Evolutionary conservation across 1,140 invertebrate species (phyloP).

Genomic region (Aphaenogaster floridana): DNA sequence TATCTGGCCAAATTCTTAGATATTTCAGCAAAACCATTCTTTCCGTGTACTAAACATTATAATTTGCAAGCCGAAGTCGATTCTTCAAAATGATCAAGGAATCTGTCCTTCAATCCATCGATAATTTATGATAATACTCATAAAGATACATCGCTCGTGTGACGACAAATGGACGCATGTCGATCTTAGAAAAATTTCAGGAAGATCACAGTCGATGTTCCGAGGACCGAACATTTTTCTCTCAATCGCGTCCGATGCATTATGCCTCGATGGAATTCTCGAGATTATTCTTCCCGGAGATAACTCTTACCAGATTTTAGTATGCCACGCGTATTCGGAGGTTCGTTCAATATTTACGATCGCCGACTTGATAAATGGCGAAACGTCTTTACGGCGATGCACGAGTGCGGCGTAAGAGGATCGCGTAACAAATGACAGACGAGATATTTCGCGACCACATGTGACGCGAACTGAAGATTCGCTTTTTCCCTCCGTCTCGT

Average conservation of each 20-base stretch:
- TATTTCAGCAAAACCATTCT: too few relatives aligned
- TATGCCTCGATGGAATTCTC: neutral
- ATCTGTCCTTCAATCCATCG: neutral
- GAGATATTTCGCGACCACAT: slow-evolving; percentile 29
- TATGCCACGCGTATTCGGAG: neutral
- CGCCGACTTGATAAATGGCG: slow-evolving; percentile 50
- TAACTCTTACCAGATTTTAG: slow-evolving; percentile 36
- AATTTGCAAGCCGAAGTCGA: neutral
- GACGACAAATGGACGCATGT: neutral
- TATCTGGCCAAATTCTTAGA: too few relatives aligned
- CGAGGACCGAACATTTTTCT: slow-evolving; percentile 19
- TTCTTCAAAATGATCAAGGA: neutral
- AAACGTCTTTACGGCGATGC: slow-evolving; percentile 59
- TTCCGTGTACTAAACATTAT: neutral
- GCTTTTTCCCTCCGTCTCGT: slow-evolving; percentile 30
- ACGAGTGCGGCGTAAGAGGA: slow-evolving; percentile 28
- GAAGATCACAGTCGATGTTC: neutral
- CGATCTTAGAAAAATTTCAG: neutral
- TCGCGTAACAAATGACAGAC: slow-evolving; percentile 59
- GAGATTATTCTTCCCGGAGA: slow-evolving; percentile 52
- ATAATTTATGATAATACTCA: neutral
- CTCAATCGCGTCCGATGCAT: neutral
- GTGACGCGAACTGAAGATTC: slow-evolving; percentile 18
- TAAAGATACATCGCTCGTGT: neutral
- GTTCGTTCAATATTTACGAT: slow-evolving; percentile 64